A percentile compares a stretch with the other conserved stretches of the same genome.
Evolutionary conservation across 2,113 vertebrate species (phyloP).

Genomic region (Tragelaphus scriptus): DNA sequence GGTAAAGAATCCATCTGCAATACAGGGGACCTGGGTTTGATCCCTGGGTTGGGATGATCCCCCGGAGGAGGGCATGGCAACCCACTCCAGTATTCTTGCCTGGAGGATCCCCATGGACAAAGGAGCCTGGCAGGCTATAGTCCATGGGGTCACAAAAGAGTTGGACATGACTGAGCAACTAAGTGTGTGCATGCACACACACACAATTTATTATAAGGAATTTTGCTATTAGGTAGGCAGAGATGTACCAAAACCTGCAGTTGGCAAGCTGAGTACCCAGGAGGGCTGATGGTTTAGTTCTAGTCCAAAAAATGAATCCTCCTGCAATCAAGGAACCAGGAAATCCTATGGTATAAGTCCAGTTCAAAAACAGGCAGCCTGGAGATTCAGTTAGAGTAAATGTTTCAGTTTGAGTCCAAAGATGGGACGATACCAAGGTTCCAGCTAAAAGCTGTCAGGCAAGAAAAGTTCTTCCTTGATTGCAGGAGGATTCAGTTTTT

Average conservation of each 20-base stretch:
- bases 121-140: background rate
- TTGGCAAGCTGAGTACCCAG: background rate
- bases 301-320: no score
- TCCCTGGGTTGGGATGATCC: background rate
- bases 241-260: background rate
- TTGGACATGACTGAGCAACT: accelerated
- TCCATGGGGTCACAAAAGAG: background rate
- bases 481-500: background rate
- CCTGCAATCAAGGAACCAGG: background rate
- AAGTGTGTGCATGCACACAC: background rate
- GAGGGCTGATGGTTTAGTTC: background rate
- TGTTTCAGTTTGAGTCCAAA: background rate
- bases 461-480: background rate
- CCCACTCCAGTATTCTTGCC: background rate
- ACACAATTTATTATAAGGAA: background rate
- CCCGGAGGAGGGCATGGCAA: background rate
- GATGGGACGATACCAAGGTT: background rate
- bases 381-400: background rate
- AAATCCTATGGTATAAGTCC: background rate
- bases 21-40: background rate
- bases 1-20: background rate
- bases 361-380: background rate
- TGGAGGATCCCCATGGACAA: background rate
- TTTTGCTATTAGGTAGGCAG: background rate
- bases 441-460: background rate